phyloP scores from a whole-genome alignment of 35 echinoderm and acorn worm species.

The Acanthaster planci region DNA sequence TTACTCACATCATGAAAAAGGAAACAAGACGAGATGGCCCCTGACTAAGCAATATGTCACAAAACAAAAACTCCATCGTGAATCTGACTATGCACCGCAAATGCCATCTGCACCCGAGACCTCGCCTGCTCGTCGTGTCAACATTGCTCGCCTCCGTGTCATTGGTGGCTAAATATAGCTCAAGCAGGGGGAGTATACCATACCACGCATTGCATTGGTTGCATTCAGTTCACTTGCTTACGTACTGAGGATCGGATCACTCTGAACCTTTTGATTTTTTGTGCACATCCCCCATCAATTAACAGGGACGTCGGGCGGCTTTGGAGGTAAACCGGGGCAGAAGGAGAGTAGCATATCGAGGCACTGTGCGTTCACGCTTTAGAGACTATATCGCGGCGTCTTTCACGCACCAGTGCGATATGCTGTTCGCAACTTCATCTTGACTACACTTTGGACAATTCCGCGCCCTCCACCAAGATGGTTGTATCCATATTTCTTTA shows the following conservation, averaged over 20 bases:
- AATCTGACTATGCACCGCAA: no score
- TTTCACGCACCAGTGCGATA: no score
- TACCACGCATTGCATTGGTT: slow-evolving; percentile 6
- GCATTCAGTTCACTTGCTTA: slow-evolving; percentile 28
- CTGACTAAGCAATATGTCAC: no score
- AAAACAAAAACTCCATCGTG: no score
- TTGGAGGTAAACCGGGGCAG: neutral
- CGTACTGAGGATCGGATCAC: neutral
- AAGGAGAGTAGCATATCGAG: no score
- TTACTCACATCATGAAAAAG: no score
- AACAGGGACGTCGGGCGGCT: neutral
- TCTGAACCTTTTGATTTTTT: slow-evolving; percentile 1
- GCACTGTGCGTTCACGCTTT: no score
- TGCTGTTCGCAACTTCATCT: neutral
- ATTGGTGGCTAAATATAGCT: slow-evolving; percentile 17
- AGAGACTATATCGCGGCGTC: no score
- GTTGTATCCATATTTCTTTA: slow-evolving; percentile 74
- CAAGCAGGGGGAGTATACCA: neutral
- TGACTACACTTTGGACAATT: neutral
- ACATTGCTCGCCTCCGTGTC: slow-evolving; percentile 25
- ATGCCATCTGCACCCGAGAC: neutral
- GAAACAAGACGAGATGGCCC: no score
- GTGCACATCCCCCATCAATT: slow-evolving; percentile 4
- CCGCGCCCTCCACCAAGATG: slow-evolving; percentile 12
- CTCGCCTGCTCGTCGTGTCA: slow-evolving; percentile 13